These are phyloP conservation scores for Halcyon malimbica DNA, from an alignment of 2,113 vertebrate genomes.

Conservation along the genomic window DNA sequence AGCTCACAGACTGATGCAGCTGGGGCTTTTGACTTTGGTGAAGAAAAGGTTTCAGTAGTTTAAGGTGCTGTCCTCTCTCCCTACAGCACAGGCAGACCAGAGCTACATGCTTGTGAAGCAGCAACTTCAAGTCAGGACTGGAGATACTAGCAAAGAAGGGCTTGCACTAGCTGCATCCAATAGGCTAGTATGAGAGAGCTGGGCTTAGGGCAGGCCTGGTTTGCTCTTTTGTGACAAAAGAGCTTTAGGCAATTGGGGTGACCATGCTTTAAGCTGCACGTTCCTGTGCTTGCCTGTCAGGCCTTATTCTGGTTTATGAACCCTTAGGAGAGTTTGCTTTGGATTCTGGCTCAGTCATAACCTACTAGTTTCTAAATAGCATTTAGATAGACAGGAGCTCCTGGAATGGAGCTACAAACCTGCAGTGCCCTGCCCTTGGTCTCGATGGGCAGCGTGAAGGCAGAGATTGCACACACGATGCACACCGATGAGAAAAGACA, in stretches of 20 bases:
- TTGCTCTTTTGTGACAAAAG: neutral
- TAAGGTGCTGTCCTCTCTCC: neutral
- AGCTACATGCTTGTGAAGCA: neutral
- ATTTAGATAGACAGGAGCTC: neutral
- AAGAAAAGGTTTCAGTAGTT: neutral
- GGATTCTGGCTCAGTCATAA: neutral
- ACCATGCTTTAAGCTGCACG: accelerated
- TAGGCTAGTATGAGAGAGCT: accelerated
- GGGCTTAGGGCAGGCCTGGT: neutral
- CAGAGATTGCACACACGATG: conserved; percentile 80
- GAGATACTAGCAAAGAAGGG: neutral
- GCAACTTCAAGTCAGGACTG: neutral
- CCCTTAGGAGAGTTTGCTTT: neutral
- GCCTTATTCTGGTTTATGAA: neutral
- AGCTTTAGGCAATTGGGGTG: neutral
- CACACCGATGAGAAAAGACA: conserved; percentile 85
- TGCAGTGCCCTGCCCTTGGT: conserved; percentile 90
- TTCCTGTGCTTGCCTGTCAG: neutral
- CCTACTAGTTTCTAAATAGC: neutral
- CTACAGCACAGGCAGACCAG: neutral
- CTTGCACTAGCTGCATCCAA: neutral
- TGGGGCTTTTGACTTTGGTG: neutral
- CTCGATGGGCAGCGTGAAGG: conserved; percentile 88
- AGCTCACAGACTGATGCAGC: neutral
- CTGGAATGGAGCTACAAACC: conserved; percentile 68